These are phyloP conservation scores for Cephus cinctus DNA, from an alignment of 1,140 invertebrate genomes.

Conservation along the genomic window DNA sequence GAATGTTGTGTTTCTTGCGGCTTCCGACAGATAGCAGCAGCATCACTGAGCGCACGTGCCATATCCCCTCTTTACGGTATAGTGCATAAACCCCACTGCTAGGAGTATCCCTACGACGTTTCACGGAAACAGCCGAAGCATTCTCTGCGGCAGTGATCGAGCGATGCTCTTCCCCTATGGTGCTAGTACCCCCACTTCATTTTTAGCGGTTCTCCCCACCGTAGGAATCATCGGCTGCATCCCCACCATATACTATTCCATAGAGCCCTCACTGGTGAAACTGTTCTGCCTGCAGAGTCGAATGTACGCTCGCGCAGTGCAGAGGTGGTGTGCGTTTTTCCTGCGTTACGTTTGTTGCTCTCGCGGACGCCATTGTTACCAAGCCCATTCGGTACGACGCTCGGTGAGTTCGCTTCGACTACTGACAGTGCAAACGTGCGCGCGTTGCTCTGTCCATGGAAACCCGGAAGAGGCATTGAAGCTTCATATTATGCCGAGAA, in stretches of 20 bases:
- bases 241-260: too few relatives aligned
- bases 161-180: conserved; percentile 33
- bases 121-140: conserved; percentile 40
- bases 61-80: background rate
- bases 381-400: conserved; percentile 5
- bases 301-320: conserved; percentile 19
- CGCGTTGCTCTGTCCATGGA: too few relatives aligned
- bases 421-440: background rate
- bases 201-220: background rate
- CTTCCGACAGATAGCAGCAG: conserved; percentile 35
- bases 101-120: conserved; percentile 16
- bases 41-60: conserved; percentile 27
- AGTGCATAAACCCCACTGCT: background rate
- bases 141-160: conserved; percentile 36
- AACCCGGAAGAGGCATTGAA: too few relatives aligned
- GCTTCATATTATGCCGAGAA: background rate
- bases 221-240: background rate
- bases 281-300: conserved; percentile 25
- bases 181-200: conserved; percentile 9
- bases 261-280: too few relatives aligned
- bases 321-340: background rate
- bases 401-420: background rate
- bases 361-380: conserved; percentile 1
- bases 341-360: conserved; percentile 1
- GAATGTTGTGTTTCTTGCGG: background rate